Evolutionary conservation across 2,888 invertebrate species (phyloP).

Genomic region (Napeogenes inachia): DNA sequence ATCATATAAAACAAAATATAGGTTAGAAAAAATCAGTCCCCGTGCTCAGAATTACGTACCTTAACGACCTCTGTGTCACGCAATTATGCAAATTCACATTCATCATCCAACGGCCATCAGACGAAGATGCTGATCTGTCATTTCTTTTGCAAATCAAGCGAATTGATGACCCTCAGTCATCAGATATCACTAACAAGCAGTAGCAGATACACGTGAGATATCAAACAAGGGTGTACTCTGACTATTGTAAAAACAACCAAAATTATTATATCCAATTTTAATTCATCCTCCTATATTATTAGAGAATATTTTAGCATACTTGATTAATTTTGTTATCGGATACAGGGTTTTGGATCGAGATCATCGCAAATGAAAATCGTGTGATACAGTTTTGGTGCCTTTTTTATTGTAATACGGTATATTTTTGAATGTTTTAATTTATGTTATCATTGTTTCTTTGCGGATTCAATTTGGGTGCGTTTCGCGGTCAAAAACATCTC

Average conservation of each 20-base stretch:
- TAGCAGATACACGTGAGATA: conserved; percentile 66
- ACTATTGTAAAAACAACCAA: conserved; percentile 4
- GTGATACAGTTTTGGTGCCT: conserved; percentile 25
- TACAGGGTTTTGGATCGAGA: not conserved
- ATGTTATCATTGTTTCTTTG: conserved; percentile 12
- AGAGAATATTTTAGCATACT: conserved; percentile 2
- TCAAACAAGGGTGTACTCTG: conserved; percentile 28
- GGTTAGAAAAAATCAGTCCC: too few species aligned
- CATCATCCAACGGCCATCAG: conserved; percentile 31
- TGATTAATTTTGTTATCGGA: not conserved
- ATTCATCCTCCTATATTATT: not conserved
- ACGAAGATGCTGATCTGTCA: conserved; percentile 34
- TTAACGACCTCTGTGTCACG: conserved; percentile 16
- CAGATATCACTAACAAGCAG: conserved; percentile 66
- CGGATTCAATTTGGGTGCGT: conserved; percentile 32
- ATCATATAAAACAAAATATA: too few species aligned
- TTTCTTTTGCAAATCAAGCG: conserved; percentile 53
- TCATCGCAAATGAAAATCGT: conserved; percentile 8
- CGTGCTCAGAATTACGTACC: not conserved
- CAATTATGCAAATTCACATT: conserved; percentile 32
- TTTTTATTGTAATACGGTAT: conserved; percentile 18
- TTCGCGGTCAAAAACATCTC: conserved; percentile 24
- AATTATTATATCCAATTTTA: not conserved
- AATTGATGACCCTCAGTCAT: conserved; percentile 60
- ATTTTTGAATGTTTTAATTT: conserved; percentile 19